A percentile compares a stretch with the other conserved stretches of the same genome.
Conservation (phyloP, 1,140 invertebrate species). For the Psilanteris sp. region DNA sequence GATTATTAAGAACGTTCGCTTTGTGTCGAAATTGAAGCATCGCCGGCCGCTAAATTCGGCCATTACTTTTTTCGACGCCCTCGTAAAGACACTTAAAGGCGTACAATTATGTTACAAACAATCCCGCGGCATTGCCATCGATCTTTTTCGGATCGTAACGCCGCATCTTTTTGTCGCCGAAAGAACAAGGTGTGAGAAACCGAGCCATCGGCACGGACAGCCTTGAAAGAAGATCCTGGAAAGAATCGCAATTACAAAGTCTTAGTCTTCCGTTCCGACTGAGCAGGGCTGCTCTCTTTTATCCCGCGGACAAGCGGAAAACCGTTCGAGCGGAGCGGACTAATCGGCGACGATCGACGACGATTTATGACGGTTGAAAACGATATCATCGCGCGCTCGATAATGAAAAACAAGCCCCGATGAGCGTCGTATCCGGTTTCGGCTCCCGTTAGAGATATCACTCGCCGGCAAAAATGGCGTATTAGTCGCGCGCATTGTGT, state of each 20-base stretch:
- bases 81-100: neutral
- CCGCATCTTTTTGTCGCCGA: constrained; percentile 18
- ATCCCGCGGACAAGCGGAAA: constrained; percentile 34
- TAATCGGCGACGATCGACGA: constrained; percentile 51
- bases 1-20: too few species aligned
- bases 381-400: constrained; percentile 40
- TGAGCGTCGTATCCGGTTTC: constrained; percentile 40
- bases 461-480: neutral
- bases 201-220: constrained; percentile 11
- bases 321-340: constrained; percentile 33
- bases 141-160: constrained; percentile 37
- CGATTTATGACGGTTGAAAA: constrained; percentile 57
- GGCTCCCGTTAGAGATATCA: constrained; percentile 21
- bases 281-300: constrained; percentile 28
- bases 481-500: too few species aligned
- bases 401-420: constrained; percentile 7
- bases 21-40: neutral
- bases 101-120: constrained; percentile 21
- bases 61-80: constrained; percentile 13
- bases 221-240: constrained; percentile 50
- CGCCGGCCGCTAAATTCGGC: constrained; percentile 4
- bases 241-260: constrained; percentile 50
- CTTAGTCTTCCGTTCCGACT: constrained; percentile 36
- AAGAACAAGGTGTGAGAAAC: constrained; percentile 48
- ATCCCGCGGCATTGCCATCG: constrained; percentile 8